Base-by-base conservation (phyloP, 2,888 invertebrate species). In the Lepidonotus clava region DNA sequence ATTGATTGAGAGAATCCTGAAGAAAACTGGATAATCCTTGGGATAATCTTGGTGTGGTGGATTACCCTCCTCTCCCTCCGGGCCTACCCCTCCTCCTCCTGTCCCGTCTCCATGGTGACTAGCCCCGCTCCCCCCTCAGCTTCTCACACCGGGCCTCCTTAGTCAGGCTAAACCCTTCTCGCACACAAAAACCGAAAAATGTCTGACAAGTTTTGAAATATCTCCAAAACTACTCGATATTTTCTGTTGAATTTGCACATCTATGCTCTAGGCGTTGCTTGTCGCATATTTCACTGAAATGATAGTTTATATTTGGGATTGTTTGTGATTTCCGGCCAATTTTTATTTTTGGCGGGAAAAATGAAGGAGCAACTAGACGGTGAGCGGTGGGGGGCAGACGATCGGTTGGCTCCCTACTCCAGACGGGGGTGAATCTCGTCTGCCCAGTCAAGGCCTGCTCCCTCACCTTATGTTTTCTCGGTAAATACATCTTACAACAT, bases 371-470 rank as follows among this genome's bases (percentile, higher is more conserved):
- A 61, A 28, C 61, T 61, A 61, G 61, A 61, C 61, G 11, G 28
- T 4, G 28, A 24, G 1, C 61, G 5, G 61, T 32, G 28, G 61
- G 61, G 28, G 61, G 61, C 61, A 61, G 61, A 61, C 61, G 61
- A 61, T 61, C 61, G 24, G 61, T 61, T 61, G 28, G 61, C 61
- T 28, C 61, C 61, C 61, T 28, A 32, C 61, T n/a, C 61, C 61
- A 61, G 61, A 61, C 61, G 2, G 11, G 24, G 61, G 2, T 61
- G 61, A 61, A 28, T 61, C 71, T n/a, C 36, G 11, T 38, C 38
- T 6, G 1, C 71, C 71, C 21, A 34, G 14, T 18, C 28, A 28
- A 66, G 28, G 32, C 32, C 2, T 32, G 32, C 66, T 5, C 24
- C 2, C 32, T 2, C 66, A 1, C n/a, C 61, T 11, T 11, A 24